Evolutionary conservation across 2,888 invertebrate genomes (phyloP), one percentile per base, ranked within the genome.

Genomic region (Leucophora obtusa): DNA sequence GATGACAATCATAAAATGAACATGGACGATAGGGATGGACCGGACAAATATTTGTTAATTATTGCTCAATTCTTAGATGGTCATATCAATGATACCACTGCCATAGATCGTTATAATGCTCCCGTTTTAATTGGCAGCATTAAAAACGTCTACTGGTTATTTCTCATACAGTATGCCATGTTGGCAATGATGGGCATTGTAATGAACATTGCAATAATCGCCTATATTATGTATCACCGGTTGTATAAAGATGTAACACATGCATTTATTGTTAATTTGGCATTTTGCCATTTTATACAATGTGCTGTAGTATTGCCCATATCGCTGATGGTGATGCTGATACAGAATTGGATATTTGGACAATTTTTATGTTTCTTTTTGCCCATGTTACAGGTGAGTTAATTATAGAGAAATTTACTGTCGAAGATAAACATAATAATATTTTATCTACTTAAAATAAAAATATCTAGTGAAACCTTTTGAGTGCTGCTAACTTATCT

Each of bases 341-440:
- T 94, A 76, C 93, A 94, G 86, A 94, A 95, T 87, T 95, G 94
- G 94, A 91, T 94, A 79, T 93, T 94, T 84, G 95, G 95, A 8
- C 93, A 93, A 84, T 92, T 94, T 83, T 87, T 95, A 79, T 95
- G 95, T 89, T 94, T 92, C 86, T 93, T 94, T 86, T 87, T 94
- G 83, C 95, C 95, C 0, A 94, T 95, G 93, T 86, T 95, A 84
- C 95, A 95, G 92, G 94, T 94, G 86, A 90, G 91, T 87, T 51
- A 50, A 59, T 53, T 50, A 58, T 7, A 28, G 4, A 6, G 28
- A 7, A 7, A 7, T 28, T 28, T 28, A 28, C 1, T 1, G 28
- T 3, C 1, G 28, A 28, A 28, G 28, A 28, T 28, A 28, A 28
- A 6, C 7, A 28, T 28, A 28, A 28, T 28, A 4, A 28, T 28